phyloP scores from a whole-genome alignment of 2,113 vertebrate species.

The Semnornis frantzii region DNA sequence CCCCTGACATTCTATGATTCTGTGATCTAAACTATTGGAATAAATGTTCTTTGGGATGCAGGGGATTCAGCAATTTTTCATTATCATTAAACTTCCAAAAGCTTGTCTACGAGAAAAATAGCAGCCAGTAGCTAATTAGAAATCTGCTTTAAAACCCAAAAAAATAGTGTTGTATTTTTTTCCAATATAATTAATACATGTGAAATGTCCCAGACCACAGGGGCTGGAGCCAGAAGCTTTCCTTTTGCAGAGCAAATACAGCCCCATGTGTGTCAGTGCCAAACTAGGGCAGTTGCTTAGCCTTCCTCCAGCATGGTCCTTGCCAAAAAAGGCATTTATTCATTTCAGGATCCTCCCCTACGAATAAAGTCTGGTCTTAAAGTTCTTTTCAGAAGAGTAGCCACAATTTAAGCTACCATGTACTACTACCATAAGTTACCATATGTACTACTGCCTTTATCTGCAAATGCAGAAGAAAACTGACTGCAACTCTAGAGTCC shows the following conservation, averaged over 20 bases:
- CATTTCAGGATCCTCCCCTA: background rate
- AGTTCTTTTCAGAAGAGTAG: background rate
- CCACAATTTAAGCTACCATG: background rate
- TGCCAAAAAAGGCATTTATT: background rate
- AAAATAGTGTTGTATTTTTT: background rate
- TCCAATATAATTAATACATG: background rate
- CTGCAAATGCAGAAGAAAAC: background rate
- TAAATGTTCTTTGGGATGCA: background rate
- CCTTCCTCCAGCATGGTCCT: background rate
- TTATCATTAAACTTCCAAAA: constrained; percentile 18
- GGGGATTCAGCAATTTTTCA: background rate
- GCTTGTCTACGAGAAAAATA: constrained; percentile 10
- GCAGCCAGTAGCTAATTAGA: constrained; percentile 22
- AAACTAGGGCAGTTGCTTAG: background rate
- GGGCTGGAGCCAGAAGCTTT: background rate
- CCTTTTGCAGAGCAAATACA: background rate
- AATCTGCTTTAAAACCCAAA: background rate
- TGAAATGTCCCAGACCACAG: background rate
- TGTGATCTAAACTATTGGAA: background rate
- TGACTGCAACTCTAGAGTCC: background rate
- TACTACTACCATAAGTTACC: no score
- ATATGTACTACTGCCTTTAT: background rate
- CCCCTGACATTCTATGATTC: no score
- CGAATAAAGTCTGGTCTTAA: background rate
- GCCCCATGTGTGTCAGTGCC: background rate